These are phyloP conservation scores for Catharus bicknelli DNA, from an alignment of 2,113 vertebrate species.

Conservation along the genomic window DNA sequence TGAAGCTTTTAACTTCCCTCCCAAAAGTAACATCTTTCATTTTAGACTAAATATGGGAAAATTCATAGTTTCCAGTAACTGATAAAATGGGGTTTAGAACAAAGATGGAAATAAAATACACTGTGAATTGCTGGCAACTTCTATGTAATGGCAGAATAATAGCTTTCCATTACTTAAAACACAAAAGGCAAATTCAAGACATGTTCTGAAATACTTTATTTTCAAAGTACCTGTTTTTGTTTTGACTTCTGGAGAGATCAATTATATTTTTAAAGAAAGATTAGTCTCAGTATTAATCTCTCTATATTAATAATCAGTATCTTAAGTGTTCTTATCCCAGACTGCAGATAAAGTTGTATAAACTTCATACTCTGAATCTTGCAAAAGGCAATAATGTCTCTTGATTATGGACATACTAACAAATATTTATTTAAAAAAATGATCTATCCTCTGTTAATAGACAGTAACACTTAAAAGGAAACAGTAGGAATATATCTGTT, in stretches of 20 bases:
- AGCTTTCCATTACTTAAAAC: not conserved
- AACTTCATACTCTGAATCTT: not conserved
- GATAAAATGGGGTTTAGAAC: constrained; percentile 31
- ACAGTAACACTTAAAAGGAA: not conserved
- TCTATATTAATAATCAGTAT: not conserved
- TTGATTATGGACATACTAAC: not conserved
- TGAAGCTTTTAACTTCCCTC: constrained; percentile 6
- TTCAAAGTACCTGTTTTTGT: not conserved
- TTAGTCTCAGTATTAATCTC: not conserved
- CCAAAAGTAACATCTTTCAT: constrained; percentile 37
- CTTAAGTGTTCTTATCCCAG: not conserved
- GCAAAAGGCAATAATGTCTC: not conserved
- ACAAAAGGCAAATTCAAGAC: not conserved
- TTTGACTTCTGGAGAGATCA: not conserved
- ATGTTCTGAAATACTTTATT: not conserved
- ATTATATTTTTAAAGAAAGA: not conserved
- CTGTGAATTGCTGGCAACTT: not conserved
- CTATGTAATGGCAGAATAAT: not conserved
- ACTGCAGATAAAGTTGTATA: not conserved
- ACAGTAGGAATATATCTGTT: not conserved
- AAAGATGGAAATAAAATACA: constrained; percentile 26
- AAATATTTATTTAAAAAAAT: not conserved
- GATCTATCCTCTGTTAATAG: not conserved
- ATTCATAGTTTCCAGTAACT: constrained; percentile 16
- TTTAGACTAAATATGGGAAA: constrained; percentile 47